A percentile compares a stretch with the other conserved stretches of the same genome.
These are phyloP conservation scores for Mandrillus leucophaeus DNA, from an alignment of 2,113 vertebrate genomes.

Conservation along the genomic window DNA sequence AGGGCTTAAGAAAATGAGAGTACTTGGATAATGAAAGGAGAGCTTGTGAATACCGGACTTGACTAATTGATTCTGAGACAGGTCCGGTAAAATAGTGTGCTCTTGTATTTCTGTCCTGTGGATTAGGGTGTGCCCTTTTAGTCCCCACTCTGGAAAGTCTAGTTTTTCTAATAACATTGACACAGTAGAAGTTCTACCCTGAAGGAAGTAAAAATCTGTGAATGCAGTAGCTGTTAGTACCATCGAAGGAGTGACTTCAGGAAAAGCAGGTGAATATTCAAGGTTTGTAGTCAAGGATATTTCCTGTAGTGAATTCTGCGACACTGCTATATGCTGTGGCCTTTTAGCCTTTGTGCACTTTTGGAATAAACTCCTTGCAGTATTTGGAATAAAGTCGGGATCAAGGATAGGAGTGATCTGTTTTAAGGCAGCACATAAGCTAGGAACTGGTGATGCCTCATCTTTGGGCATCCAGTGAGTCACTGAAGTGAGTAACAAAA, in stretches of 20 bases:
- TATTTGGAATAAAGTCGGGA: neutral
- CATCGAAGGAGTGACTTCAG: neutral
- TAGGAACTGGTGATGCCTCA: neutral
- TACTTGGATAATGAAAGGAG: neutral
- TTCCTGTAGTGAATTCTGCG: neutral
- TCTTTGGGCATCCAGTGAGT: neutral
- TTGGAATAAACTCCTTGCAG: neutral
- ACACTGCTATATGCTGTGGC: neutral
- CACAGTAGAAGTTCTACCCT: neutral
- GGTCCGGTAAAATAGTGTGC: neutral
- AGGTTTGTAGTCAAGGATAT: neutral
- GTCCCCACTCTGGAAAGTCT: neutral
- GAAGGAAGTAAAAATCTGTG: neutral
- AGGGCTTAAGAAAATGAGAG: neutral
- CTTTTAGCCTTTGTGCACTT: neutral
- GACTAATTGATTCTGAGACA: neutral
- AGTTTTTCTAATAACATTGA: neutral
- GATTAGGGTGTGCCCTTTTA: neutral
- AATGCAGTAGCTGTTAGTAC: conserved; percentile 8
- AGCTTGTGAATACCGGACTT: neutral
- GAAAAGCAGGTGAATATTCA: neutral
- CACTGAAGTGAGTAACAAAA: neutral
- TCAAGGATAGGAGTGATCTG: neutral
- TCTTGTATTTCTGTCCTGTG: neutral
- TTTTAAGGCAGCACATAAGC: neutral